Evolutionary conservation across 2,888 invertebrate genomes (phyloP), one percentile per base, ranked within the genome.

Genomic region (Laothoe populi): DNA sequence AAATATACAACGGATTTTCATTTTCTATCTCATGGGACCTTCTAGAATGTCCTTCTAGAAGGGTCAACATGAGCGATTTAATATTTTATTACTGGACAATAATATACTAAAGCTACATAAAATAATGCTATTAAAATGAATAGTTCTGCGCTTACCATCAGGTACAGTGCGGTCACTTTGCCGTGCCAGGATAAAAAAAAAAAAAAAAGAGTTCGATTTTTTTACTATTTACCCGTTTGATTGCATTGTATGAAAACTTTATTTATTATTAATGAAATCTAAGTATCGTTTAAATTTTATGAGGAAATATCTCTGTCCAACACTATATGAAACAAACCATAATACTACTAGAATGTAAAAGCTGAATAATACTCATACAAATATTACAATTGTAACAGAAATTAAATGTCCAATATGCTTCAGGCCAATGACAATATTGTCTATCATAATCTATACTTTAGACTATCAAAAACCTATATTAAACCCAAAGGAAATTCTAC

Each of bases 371-470:
- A 35, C 10, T 35, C 53, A 21, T 19, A 53, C 49, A 16, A 53
- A 53, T 53, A 26, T 10, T 46, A 26, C 26, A 35, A 19, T 16
- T 35, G 19, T 53, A 53, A 53, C 53, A 53, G 31, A 53, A 53
- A 53, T 53, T 53, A 35, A 35, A 31, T 53, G 19, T 53, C 11
- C 53, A 53, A 21, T 53, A 53, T 53, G 53, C 53, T 19, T 40
- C 58, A 44, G 40, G 58, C 42, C 58, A 58, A 42, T 58, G 40
- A 58, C 21, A 58, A 58, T 42, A 58, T 57, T 10, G 58, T 58
- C 24, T 16, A 58, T 42, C n/a, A 26, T 4, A 26, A 3, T 26
- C 26, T 26, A 26, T 4, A 26, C 7, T 26, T n/a, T n/a, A n/a
- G n/a, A 58, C 42, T 23, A 42, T 40, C 40, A 58, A 58, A 58